phyloP scores from a whole-genome alignment of 2,113 vertebrate species.

The Marmota flaviventris region DNA sequence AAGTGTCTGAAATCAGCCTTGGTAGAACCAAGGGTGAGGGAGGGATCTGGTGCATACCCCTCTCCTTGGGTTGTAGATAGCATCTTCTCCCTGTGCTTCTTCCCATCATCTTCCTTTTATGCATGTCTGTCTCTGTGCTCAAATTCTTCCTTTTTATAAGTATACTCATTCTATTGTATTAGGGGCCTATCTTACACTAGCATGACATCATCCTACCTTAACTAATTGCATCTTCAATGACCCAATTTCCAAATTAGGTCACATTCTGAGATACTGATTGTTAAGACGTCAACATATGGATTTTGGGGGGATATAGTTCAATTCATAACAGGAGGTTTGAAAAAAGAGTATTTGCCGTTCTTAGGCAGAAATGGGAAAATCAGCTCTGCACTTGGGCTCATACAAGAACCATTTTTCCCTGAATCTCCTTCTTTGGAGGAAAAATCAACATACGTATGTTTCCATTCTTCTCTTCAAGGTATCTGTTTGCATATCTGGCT shows the following conservation, averaged over 20 bases:
- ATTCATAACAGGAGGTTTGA: not conserved
- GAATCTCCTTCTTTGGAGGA: not conserved
- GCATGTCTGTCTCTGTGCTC: not conserved
- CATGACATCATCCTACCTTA: not conserved
- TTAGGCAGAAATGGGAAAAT: not conserved
- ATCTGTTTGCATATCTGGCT: not conserved
- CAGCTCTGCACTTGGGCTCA: not conserved
- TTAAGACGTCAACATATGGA: not conserved
- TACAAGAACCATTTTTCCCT: not conserved
- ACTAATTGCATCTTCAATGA: not conserved
- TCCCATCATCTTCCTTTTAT: not conserved
- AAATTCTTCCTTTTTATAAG: not conserved
- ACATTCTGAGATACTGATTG: not conserved
- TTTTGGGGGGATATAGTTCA: not conserved
- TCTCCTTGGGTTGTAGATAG: not conserved
- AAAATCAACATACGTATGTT: not conserved
- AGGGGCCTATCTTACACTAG: not conserved
- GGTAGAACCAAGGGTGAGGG: not conserved
- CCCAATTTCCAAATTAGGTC: not conserved
- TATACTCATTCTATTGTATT: not conserved
- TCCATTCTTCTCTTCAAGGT: not conserved
- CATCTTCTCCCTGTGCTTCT: not conserved
- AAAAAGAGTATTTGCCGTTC: not conserved
- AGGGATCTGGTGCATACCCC: not conserved
- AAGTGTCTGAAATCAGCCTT: not conserved